Evolutionary conservation across 2,797 vertebrate species (phyloP), one percentile per base, ranked within the genome.

Genomic region (Oreochromis mossambicus): DNA sequence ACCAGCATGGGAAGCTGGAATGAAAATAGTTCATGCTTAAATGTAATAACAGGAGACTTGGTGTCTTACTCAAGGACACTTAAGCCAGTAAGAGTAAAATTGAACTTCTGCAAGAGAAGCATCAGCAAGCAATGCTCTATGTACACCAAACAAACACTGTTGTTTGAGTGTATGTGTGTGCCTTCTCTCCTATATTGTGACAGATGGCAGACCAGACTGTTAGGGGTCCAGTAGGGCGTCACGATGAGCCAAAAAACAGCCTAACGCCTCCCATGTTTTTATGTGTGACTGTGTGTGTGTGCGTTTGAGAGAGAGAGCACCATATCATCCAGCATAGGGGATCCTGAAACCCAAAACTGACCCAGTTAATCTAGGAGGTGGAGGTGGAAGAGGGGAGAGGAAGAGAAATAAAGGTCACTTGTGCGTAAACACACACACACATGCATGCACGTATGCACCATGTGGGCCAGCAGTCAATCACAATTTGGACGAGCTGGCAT

Each of bases 401-500:
- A 21, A n/a, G 50, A 38, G 50, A 75, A 50, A 75, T 79, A 76
- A 75, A 81, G 83, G 85, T 86, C 83, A 83, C 11, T 87, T 82
- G 52, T 54, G 76, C 80, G 63, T 70, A 87, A 14, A 83, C 75
- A 77, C 78, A 77, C 63, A 21, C 26, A 26, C n/a, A 55, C 32
- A 80, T 19, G 61, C 58, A 73, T 15, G 50, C 68, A 82, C 26
- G 9, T 0, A 83, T 3, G 68, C 81, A 68, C 70, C 90, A 91
- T 88, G 92, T 91, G 95, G 91, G 88, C 94, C 91, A 90, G 87
- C 92, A 95, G 94, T 96, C 94, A 95, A 94, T 96, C 94, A 95
- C 94, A 96, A 95, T 95, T 95, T 93, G 93, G 93, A 90, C 41
- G 63, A 93, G 92, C 92, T 93, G 90, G 90, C 92, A 94, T 77